Evolutionary conservation across 1,140 invertebrate species (phyloP).

Genomic region (Trichogramma pretiosum): DNA sequence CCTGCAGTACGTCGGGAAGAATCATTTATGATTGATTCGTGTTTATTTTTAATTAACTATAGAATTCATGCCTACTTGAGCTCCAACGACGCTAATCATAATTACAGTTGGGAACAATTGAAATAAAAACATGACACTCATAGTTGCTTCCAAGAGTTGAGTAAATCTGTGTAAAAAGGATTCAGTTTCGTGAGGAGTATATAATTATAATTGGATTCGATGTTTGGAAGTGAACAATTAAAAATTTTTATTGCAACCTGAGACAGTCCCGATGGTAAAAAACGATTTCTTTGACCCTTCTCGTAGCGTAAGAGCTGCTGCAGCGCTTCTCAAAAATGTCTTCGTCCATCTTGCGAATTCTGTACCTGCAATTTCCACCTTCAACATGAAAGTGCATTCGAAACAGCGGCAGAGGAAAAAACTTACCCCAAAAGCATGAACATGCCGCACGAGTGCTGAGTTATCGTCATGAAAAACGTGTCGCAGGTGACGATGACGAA

Average conservation of each 20-base stretch:
- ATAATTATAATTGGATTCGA: no score
- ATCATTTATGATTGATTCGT: no score
- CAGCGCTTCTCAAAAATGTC: neutral
- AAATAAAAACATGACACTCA: neutral
- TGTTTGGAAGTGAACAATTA: neutral
- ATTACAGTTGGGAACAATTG: conserved; percentile 5
- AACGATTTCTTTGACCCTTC: neutral
- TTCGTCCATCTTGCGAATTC: neutral
- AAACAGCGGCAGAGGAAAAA: neutral
- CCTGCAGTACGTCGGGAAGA: no score
- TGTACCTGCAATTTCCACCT: neutral
- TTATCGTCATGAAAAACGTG: neutral
- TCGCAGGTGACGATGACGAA: neutral
- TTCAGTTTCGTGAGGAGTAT: no score
- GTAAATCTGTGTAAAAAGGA: no score
- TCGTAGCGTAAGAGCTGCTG: neutral
- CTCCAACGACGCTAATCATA: conserved; percentile 2
- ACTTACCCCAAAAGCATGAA: conserved; percentile 8
- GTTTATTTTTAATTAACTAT: no score
- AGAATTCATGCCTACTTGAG: conserved; percentile 4
- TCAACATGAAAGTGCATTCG: neutral
- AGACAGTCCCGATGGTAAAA: neutral
- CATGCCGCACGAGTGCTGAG: conserved; percentile 8
- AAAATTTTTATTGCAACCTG: neutral
- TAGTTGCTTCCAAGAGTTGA: neutral